Evolutionary conservation across 2,113 vertebrate species (phyloP), one percentile per base, ranked within the genome.

Genomic region (Callospermophilus lateralis): DNA sequence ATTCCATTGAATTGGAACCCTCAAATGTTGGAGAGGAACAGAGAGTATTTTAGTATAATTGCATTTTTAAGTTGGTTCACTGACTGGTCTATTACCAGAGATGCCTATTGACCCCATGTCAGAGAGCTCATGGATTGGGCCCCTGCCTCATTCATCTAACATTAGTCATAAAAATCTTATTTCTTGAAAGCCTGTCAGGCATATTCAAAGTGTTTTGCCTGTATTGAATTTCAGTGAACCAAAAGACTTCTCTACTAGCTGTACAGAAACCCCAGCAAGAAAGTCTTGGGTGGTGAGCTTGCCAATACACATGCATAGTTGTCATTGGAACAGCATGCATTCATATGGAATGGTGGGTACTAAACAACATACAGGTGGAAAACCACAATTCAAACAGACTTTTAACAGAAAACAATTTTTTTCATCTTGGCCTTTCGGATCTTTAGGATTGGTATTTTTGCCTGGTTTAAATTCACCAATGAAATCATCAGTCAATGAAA

Each of bases 61-160:
- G 39, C 53, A 92, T 45, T 39, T 95, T 45, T 34, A 26, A 13
- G 15, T 61, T 79, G 53, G 22, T 68, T 68, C 12, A 68, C 76
- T 83, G 70, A 81, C 48, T 39, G 55, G 4, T 42, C 65, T 87
- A 11, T 68, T 80, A 68, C 15, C 39, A 76, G 19, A n/a, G 65
- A 63, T 61, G 30, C 32, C 78, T 77, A 0, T 53, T 95, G 53
- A 32, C n/a, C 45, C 83, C 37, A 58, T n/a, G 67, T 65, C 45
- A 91, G 55, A 85, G 61, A 80, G 24, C 20, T 58, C 87, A 85
- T 65, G 37, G 92, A 55, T 73, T 37, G 17, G 45, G 61, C 92
- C 76, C 83, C 61, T 90, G 32, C 39, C 58, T 97, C 93, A 39
- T 84, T 97, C 65, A 48, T n/a, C 70, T 89, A 1, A 93, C 65